Evolutionary conservation across 2,888 invertebrate species (phyloP).

Genomic region (Litoditis marina): DNA sequence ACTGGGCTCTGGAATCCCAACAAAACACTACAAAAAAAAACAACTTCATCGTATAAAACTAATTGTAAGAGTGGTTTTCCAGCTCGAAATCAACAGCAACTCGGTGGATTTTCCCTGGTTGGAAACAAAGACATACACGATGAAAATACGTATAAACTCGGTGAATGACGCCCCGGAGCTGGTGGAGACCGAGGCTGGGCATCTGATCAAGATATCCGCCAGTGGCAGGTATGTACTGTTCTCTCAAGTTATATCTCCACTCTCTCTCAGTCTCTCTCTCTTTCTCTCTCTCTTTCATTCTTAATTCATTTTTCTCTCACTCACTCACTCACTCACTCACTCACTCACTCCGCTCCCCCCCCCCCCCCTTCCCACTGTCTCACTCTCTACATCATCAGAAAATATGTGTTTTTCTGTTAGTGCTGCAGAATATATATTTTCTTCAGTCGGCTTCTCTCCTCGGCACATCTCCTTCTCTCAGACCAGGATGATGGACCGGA

Average conservation of each 20-base stretch:
- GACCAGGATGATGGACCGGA: conserved; percentile 44
- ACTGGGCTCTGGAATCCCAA: too few relatives aligned
- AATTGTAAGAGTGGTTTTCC: too few relatives aligned
- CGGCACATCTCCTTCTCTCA: conserved; percentile 27
- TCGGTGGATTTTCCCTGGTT: conserved; percentile 25
- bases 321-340: too few relatives aligned
- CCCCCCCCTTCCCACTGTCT: too few relatives aligned
- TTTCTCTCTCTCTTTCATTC: too few relatives aligned
- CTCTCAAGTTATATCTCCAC: background rate
- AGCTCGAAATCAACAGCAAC: conserved; percentile 37
- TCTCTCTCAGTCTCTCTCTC: too few relatives aligned
- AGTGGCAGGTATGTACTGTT: conserved; percentile 30
- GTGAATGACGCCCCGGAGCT: conserved; percentile 64
- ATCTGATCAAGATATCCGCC: conserved; percentile 43
- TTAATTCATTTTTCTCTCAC: background rate
- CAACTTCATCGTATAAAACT: too few relatives aligned
- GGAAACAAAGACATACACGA: conserved; percentile 37
- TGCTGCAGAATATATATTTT: background rate
- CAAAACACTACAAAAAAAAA: too few relatives aligned
- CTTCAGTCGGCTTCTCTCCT: conserved; percentile 27
- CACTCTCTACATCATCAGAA: too few relatives aligned
- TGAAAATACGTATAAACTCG: conserved; percentile 60
- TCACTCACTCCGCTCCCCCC: too few relatives aligned
- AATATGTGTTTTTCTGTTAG: background rate
- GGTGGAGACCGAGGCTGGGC: conserved; percentile 29